Evolutionary conservation across 2,888 invertebrate genomes (phyloP).

Genomic region (Perizoma flavofasciatum): DNA sequence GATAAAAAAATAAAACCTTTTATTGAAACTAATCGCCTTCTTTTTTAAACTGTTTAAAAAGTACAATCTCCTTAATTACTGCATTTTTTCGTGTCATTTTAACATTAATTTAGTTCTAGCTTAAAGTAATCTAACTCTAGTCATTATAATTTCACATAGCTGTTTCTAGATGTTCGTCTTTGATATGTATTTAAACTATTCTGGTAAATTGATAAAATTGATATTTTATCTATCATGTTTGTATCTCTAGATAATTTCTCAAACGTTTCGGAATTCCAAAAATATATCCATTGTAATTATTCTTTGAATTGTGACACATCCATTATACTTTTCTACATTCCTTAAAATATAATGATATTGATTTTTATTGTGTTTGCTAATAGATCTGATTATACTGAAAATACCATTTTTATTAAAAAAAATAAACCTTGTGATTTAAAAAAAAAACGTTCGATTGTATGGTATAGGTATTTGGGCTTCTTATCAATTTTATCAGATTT

Average conservation of each 20-base stretch:
- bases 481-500: constrained; percentile 21
- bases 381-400: too few relatives aligned
- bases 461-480: too few relatives aligned
- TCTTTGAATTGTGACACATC: too few relatives aligned
- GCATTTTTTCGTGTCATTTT: constrained; percentile 27
- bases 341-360: too few relatives aligned
- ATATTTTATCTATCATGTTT: neutral
- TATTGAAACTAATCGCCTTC: neutral
- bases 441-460: too few relatives aligned
- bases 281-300: too few relatives aligned
- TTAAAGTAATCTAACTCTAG: constrained; percentile 61
- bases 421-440: too few relatives aligned
- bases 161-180: constrained; percentile 58
- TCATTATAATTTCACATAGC: constrained; percentile 65
- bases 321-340: too few relatives aligned
- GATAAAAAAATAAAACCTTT: constrained; percentile 1
- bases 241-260: too few relatives aligned
- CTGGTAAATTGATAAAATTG: constrained; percentile 43
- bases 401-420: too few relatives aligned
- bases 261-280: too few relatives aligned
- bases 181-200: constrained; percentile 39
- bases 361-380: too few relatives aligned
- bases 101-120: constrained; percentile 26
- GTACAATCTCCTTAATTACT: constrained; percentile 12
- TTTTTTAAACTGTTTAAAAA: constrained; percentile 3